Base-by-base conservation (phyloP, 2,113 vertebrate genomes). In the Anser brachyrhynchus region DNA sequence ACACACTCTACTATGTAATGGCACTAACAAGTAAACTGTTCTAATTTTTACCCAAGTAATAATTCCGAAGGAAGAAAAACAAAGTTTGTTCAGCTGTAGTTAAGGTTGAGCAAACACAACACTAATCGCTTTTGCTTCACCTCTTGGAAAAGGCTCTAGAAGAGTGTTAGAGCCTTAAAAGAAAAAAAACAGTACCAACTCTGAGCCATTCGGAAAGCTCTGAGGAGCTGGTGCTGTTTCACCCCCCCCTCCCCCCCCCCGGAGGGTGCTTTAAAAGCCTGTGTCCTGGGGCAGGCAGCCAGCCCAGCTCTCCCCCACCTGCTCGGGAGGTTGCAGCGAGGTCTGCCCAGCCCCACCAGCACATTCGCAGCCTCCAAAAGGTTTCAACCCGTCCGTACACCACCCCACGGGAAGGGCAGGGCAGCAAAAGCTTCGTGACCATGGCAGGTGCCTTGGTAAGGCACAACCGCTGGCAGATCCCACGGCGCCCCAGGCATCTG, bases 11-110 rank as follows among this genome's bases (percentile, higher is more conserved):
- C n/a, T 21, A 22, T 41, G 57, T 35, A 75, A 61, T 0, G 1
- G 79, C 84, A 86, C 84, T 83, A 74, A 78, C 57, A 65, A 93
- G 87, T 94, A 90, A 92, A 91, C 66, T 71, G 66, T 14, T 87
- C 61, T 78, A 65, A 79, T 88, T 83, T 91, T 74, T 57, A 46
- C 39, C 61, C 31, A 2, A 77, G 77, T 58, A 82, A 66, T 89
- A 88, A 94, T 79, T 91, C 75, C 80, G 70, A 41, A 35, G 57
- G 75, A 88, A 67, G 80, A 55, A 91, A 94, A 91, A 13, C 43
- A 44, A 88, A 74, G 92, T 93, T 94, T 96, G 87, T 86, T 94
- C 93, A 96, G 95, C 87, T 96, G 95, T 65, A 91, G 84, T 22
- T 78, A 82, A 78, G 90, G 90, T 28, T 96, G 90, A 88, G 26